Evolutionary conservation across 1,140 invertebrate genomes (phyloP), one percentile per base, ranked within the genome.

Genomic region (Solenopsis fugax): DNA sequence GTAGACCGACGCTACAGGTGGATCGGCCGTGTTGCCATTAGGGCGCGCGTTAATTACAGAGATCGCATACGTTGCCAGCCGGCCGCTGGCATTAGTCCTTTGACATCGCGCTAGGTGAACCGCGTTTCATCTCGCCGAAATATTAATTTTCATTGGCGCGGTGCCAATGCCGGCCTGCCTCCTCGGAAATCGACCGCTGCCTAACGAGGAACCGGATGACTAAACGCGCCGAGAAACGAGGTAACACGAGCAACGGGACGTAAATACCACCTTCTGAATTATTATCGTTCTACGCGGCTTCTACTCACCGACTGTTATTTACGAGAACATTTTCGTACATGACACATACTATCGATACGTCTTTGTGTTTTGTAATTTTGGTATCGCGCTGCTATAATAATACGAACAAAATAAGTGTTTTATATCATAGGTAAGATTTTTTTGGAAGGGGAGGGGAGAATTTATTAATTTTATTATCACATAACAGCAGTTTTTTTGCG

Each of bases 81-180:
- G 89, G 54, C 67, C 24, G 65, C 85, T 88, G 85, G 85, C 84
- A 90, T 91, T 88, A 86, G 81, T 86, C 87, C 90, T 93, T 93
- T 93, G 93, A 93, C 93, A 93, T 91, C 89, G 88, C 69, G 82
- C 81, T 86, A 89, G 89, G 65, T 1, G 29, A 78, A 69, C 52
- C 67, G 72, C 88, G 92, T 95, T 94, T 94, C 93, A 94, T 94
- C 93, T 94, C 48, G 92, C 94, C 94, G 94, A 93, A 93, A 93
- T 92, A 91, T 92, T 88, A 91, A 91, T 92, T 93, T 91, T 84
- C 37, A 87, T 6, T 73, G 54, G 65, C 72, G 78, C 50, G 77
- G 50, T 90, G 73, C 71, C 64, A 85, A 76, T 24, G 16, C 37
- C 41, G 52, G n/a, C n/a, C 12, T 16, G 52, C 5, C 0, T 24